Conservation (phyloP, 2,113 vertebrate genomes). For the Eclectus roratus region DNA sequence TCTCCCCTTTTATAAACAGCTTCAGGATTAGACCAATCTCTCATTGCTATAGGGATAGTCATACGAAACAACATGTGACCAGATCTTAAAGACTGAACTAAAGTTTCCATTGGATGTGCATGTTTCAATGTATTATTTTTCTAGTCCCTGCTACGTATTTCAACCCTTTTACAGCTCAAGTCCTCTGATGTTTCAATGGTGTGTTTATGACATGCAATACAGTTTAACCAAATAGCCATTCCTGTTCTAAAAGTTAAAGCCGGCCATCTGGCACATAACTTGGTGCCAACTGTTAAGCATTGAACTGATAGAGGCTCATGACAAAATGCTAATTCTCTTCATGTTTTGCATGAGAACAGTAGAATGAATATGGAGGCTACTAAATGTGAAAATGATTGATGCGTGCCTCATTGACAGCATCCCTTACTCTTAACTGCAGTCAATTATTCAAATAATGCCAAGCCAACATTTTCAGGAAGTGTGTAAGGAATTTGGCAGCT, state of each 20-base stretch:
- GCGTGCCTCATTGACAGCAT: slow-evolving; percentile 5
- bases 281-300: slow-evolving; percentile 55
- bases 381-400: slow-evolving; percentile 49
- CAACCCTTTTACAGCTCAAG: background rate
- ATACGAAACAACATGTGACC: fast-evolving
- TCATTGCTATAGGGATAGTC: background rate
- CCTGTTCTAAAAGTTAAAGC: slow-evolving; percentile 59
- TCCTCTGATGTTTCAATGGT: slow-evolving; percentile 2
- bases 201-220: slow-evolving; percentile 16
- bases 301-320: slow-evolving; percentile 16
- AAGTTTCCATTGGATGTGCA: background rate
- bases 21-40: background rate
- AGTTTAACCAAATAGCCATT: slow-evolving; percentile 55
- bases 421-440: background rate
- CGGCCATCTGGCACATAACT: slow-evolving; percentile 58
- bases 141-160: background rate
- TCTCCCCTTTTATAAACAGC: background rate
- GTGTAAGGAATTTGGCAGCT: background rate
- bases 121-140: background rate
- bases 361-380: slow-evolving; percentile 20
- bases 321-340: slow-evolving; percentile 34
- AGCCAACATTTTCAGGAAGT: slow-evolving; percentile 28
- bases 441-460: slow-evolving; percentile 33
- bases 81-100: background rate
- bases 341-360: slow-evolving; percentile 14